Conservation (phyloP, 2,113 vertebrate genomes). For the Laticauda colubrina region DNA sequence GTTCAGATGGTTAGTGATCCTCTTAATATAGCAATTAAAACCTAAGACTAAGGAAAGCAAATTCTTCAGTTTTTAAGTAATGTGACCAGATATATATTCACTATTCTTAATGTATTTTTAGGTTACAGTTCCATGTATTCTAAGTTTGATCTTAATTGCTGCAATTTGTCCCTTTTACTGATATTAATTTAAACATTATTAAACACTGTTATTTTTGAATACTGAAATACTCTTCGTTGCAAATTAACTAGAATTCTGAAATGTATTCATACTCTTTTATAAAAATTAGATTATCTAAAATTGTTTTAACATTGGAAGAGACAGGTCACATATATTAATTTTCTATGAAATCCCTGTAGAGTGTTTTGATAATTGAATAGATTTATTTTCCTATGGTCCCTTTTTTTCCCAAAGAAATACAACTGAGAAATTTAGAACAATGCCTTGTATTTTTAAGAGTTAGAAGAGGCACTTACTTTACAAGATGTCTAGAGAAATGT, state of each 20-base stretch:
- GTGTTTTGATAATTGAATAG: background rate
- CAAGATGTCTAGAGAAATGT: background rate
- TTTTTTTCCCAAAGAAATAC: background rate
- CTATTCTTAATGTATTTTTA: background rate
- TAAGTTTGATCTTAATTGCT: background rate
- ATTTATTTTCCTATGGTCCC: background rate
- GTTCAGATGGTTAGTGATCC: no score
- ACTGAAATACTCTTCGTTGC: background rate
- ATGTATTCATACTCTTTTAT: background rate
- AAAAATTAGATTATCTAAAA: background rate
- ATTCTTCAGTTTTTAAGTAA: background rate
- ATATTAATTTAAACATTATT: background rate
- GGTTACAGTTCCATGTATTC: background rate
- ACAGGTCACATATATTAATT: background rate
- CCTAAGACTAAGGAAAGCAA: background rate
- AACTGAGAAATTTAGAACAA: background rate
- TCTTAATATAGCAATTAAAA: background rate
- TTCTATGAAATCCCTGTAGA: background rate
- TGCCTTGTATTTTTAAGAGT: background rate
- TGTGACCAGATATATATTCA: background rate
- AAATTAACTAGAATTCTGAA: background rate
- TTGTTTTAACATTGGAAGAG: background rate
- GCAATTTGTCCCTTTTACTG: background rate
- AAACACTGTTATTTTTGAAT: background rate
- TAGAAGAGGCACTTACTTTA: background rate